A percentile compares a stretch with the other conserved stretches of the same genome.
phyloP scores from a whole-genome alignment of 2,113 vertebrate species.

The Gobius niger region DNA sequence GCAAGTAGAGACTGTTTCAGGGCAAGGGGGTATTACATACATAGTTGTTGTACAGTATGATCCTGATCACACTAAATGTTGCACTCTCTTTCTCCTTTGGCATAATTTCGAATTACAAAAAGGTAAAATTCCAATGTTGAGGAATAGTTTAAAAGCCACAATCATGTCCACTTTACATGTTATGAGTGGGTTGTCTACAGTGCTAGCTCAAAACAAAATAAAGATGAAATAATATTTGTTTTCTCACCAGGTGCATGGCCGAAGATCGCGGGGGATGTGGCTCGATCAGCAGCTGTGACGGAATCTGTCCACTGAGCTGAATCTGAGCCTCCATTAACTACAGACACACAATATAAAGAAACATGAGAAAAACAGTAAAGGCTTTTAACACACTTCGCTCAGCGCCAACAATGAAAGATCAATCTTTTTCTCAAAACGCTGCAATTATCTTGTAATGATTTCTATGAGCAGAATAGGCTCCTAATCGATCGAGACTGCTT shows the following conservation, averaged over 20 bases:
- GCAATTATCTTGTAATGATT: not conserved
- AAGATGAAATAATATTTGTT: not conserved
- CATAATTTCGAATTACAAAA: no score
- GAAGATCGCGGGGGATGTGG: conserved; percentile 98
- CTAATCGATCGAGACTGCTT: not conserved
- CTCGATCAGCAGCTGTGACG: conserved; percentile 98
- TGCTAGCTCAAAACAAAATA: no score
- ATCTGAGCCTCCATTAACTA: conserved; percentile 95
- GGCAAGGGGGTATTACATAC: conserved; percentile 30
- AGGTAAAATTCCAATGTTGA: no score
- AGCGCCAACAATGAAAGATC: conserved; percentile 1
- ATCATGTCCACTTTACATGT: no score
- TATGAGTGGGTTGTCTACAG: no score
- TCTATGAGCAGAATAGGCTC: not conserved
- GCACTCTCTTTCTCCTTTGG: no score
- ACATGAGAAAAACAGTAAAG: not conserved
- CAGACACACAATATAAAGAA: conserved; percentile 22
- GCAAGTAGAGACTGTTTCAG: conserved; percentile 26
- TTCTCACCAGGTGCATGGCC: conserved; percentile 99
- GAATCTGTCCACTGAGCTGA: conserved; percentile 94
- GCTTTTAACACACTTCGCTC: not conserved
- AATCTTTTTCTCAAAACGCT: not conserved
- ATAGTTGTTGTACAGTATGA: conserved; percentile 1
- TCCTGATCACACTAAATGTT: no score
- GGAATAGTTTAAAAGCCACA: no score